Conservation (phyloP, 2,797 vertebrate genomes). For the Brachyrhaphis roseni region DNA sequence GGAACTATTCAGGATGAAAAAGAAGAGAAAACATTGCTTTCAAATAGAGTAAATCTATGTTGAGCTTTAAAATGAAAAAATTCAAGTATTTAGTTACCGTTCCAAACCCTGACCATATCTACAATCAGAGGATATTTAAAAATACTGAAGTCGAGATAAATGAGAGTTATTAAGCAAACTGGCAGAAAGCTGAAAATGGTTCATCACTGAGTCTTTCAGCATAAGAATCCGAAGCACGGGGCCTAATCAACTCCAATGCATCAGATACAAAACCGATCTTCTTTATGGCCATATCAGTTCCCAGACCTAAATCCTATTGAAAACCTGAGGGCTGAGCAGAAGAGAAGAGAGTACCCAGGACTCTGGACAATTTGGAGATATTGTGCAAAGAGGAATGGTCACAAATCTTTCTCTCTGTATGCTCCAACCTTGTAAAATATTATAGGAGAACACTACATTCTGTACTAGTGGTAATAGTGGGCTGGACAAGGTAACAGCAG, state of each 20-base stretch:
- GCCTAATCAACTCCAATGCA: neutral
- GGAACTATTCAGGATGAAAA: neutral
- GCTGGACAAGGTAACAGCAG: slow-evolving; percentile 1
- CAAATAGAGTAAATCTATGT: neutral
- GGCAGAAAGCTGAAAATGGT: neutral
- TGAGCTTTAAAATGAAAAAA: neutral
- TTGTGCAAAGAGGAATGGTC: neutral
- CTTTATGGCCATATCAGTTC: neutral
- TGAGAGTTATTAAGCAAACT: neutral
- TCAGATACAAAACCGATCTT: neutral
- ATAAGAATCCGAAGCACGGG: neutral
- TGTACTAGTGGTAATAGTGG: slow-evolving; percentile 3
- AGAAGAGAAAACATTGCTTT: neutral
- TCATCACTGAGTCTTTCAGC: neutral
- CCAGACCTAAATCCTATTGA: neutral
- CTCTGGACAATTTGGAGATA: neutral
- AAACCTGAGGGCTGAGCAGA: neutral
- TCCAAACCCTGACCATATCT: neutral
- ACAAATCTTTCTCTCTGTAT: neutral
- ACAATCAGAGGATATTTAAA: neutral
- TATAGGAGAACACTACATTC: slow-evolving; percentile 10
- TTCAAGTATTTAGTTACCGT: neutral
- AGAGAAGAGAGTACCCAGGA: neutral
- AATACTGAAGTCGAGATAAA: neutral
- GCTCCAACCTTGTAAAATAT: neutral